A percentile compares a stretch with the other conserved stretches of the same genome.
Evolutionary conservation across 2,113 vertebrate genomes (phyloP).

Genomic region (Carlito syrichta): DNA sequence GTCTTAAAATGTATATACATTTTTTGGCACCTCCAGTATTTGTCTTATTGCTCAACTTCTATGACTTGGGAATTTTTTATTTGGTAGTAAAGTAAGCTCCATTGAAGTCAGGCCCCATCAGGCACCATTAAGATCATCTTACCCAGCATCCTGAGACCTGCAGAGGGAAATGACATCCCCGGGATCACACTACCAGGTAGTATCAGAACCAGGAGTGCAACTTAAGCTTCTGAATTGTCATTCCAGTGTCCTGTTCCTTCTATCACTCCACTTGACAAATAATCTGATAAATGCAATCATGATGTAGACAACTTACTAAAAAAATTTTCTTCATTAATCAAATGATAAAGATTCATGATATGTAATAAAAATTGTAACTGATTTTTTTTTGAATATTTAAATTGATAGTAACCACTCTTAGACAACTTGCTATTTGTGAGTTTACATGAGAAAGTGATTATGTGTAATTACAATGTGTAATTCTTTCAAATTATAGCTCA

Average conservation of each 20-base stretch:
- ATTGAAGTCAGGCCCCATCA: not conserved
- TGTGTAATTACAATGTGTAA: not conserved
- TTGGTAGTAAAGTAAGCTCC: not conserved
- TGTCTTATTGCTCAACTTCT: not conserved
- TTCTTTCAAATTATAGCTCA: not conserved
- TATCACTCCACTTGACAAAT: not conserved
- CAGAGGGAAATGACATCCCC: not conserved
- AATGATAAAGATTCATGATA: not conserved
- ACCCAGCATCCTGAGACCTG: not conserved
- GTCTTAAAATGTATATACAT: too few species aligned
- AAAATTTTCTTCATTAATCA: not conserved
- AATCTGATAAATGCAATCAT: not conserved
- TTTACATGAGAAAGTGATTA: not conserved
- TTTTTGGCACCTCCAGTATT: too few species aligned
- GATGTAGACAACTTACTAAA: not conserved
- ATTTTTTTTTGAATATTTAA: not conserved
- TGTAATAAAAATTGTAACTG: not conserved
- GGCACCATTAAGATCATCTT: not conserved
- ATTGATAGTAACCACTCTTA: not conserved
- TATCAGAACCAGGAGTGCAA: not conserved
- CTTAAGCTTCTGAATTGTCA: not conserved
- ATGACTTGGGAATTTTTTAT: not conserved
- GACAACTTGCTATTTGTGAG: not conserved
- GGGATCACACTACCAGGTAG: not conserved
- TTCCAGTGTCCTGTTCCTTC: not conserved